Conservation (phyloP, 1,140 invertebrate species). For the Oscheius sp. region DNA sequence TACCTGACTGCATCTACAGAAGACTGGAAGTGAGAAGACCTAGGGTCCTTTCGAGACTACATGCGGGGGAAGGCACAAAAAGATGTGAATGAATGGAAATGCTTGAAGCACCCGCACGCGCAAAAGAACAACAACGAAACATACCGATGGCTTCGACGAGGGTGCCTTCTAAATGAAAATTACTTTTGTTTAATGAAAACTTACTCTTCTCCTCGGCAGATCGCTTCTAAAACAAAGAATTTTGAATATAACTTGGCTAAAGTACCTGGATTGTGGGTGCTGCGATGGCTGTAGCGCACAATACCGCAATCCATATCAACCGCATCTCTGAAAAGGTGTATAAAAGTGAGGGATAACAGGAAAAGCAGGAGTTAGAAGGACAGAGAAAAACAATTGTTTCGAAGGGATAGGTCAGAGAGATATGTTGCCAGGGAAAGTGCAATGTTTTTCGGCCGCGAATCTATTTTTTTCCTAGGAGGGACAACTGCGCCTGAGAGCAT, state of each 20-base stretch:
- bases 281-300: neutral
- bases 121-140: neutral
- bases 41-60: neutral
- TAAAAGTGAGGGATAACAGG: neutral
- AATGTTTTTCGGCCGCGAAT: too few species aligned
- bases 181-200: too few species aligned
- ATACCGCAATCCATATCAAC: neutral
- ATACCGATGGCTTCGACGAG: neutral
- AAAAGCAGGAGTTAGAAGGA: neutral
- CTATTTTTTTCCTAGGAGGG: too few species aligned
- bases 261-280: neutral
- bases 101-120: neutral
- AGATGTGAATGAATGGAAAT: neutral
- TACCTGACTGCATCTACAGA: too few species aligned
- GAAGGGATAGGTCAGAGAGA: too few species aligned
- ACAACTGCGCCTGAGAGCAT: too few species aligned
- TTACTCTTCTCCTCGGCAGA: too few species aligned
- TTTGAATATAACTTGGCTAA: too few species aligned
- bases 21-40: neutral
- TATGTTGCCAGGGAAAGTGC: too few species aligned
- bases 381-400: neutral
- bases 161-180: too few species aligned
- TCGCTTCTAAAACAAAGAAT: too few species aligned
- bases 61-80: neutral
- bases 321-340: neutral